Conservation (phyloP, 2,797 vertebrate species). For the Podargus strigoides region DNA sequence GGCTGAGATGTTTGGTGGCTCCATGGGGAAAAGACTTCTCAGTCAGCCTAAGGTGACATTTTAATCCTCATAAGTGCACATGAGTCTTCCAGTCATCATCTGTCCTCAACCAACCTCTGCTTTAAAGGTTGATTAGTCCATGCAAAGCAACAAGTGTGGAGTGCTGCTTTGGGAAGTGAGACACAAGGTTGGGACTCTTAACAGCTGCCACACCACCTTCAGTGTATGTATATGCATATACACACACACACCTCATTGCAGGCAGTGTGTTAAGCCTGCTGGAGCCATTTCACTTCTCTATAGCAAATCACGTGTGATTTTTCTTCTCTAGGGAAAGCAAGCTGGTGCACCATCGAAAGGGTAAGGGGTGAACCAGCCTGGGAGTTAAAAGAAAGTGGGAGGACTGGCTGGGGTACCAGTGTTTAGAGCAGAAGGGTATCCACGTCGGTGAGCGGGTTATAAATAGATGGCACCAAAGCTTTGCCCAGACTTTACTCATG, state of each 20-base stretch:
- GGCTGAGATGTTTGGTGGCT: not conserved
- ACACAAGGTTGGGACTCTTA: too few relatives aligned
- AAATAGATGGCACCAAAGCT: not conserved
- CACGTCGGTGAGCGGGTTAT: not conserved
- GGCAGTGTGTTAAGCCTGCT: not conserved
- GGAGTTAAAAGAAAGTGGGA: not conserved
- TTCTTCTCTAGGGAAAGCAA: not conserved
- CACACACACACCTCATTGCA: accelerated
- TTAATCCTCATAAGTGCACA: not conserved
- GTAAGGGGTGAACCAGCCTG: not conserved
- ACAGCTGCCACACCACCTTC: not conserved
- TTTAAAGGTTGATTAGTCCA: not conserved
- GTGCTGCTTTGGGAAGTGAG: not conserved
- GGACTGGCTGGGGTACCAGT: not conserved
- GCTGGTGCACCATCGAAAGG: not conserved
- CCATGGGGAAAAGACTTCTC: not conserved
- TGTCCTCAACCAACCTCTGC: not conserved
- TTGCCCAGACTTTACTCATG: not conserved
- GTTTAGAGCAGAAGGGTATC: not conserved
- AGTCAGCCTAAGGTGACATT: not conserved
- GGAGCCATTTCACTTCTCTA: not conserved
- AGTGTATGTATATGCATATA: accelerated
- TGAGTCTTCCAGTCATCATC: not conserved
- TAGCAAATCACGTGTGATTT: not conserved
- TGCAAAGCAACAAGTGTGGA: not conserved